These are phyloP conservation scores for Ciconia boyciana DNA, from an alignment of 2,113 vertebrate genomes.

Conservation along the genomic window DNA sequence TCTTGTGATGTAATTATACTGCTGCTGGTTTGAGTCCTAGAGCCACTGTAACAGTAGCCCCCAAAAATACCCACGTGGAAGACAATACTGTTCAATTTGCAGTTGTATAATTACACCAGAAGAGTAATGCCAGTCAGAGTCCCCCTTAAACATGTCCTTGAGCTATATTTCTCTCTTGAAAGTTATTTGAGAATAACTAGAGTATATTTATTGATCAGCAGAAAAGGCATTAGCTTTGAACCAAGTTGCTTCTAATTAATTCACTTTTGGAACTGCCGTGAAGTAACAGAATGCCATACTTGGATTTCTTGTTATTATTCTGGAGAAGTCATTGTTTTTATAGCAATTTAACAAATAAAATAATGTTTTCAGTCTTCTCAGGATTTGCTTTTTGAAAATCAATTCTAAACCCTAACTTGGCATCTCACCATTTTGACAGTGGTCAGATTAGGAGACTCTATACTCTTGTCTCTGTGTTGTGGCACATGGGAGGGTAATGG, in stretches of 20 bases:
- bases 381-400: not conserved
- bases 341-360: not conserved
- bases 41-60: not conserved
- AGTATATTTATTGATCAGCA: conserved; percentile 12
- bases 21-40: not conserved
- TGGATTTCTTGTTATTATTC: not conserved
- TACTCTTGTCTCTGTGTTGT: not conserved
- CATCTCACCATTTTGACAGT: not conserved
- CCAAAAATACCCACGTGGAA: not conserved
- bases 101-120: not conserved
- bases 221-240: not conserved
- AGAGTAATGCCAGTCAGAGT: not conserved
- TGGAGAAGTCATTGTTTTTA: not conserved
- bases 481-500: not conserved
- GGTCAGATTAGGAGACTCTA: not conserved
- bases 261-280: not conserved
- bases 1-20: not conserved
- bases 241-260: not conserved
- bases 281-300: not conserved
- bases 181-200: not conserved
- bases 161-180: conserved; percentile 23
- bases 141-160: not conserved
- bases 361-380: not conserved
- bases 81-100: not conserved
- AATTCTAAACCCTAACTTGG: not conserved